Base-by-base conservation (phyloP, 23 tunicate species). In the Styela plicata region DNA sequence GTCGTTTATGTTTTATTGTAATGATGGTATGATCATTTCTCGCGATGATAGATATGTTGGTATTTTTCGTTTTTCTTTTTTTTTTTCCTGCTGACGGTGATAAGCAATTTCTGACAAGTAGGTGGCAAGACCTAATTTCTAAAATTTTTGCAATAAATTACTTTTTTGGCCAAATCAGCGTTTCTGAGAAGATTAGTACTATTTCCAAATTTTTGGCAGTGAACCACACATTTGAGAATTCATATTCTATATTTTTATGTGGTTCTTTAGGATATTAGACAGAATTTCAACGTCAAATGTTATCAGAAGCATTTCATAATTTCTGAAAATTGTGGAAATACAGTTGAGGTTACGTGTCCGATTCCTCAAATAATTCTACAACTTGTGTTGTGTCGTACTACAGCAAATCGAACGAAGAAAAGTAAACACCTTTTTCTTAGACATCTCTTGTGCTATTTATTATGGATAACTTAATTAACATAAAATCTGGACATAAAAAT, bases 21-120 rank as follows among this genome's bases (percentile, higher is more conserved):
- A 91, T 79, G 70, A 91, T 86, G 26, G 86, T 87, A 83, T 91
- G 87, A 36, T 91, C 90, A 35, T 78, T 86, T 69, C 88, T 82
- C 13, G 97, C 97, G 33, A 85, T 90, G 90, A 91, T 33, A 91
- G 34, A 79, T 91, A 86, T 1, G 97, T 74, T 25, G 97, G 97
- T 33, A 85, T 82, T 5, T 65, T 24, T 28, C 1, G n/a, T n/a
- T n/a, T 31, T 13, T 0, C 33, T 13, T 63, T 64, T 24, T 82
- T 68, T 1, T 68, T 34, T 23, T 61, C 74, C 1, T 57, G 61
- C 13, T 52, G 74, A 24, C 86, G 28, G 1, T 90, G 97, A 71
- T 91, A 90, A 2, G 25, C 31, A n/a, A 73, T 84, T 16, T 61
- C 1, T 31, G 90, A 74, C 33, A 91, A 53, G 78, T 91, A 90